These are phyloP conservation scores for Drosophila cracens DNA, from an alignment of 2,888 invertebrate genomes.

Conservation along the genomic window DNA sequence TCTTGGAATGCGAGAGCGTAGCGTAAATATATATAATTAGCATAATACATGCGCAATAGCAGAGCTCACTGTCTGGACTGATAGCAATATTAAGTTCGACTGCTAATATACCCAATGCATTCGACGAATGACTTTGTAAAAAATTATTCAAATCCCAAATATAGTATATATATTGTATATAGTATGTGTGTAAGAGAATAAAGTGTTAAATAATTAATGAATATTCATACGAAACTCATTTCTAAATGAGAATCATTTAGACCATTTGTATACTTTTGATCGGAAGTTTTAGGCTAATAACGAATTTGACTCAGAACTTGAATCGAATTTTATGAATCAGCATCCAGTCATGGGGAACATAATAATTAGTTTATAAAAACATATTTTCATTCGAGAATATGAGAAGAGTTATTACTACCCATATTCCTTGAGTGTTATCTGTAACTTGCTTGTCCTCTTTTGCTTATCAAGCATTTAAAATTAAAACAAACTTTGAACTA, in stretches of 20 bases:
- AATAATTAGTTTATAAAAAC: not conserved
- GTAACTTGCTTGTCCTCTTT: not conserved
- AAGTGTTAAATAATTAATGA: not conserved
- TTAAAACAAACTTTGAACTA: slow-evolving; percentile 2
- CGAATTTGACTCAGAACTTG: not conserved
- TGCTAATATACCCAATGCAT: slow-evolving; percentile 1
- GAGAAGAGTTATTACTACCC: not conserved
- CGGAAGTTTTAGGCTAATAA: not conserved
- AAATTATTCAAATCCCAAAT: not conserved
- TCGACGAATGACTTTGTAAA: not conserved
- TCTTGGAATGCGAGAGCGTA: slow-evolving; percentile 25
- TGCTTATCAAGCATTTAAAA: slow-evolving; percentile 29
- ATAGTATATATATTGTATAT: not conserved
- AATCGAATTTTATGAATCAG: slow-evolving; percentile 1
- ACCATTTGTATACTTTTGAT: not conserved
- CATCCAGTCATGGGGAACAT: slow-evolving; percentile 2
- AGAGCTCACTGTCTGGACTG: not conserved
- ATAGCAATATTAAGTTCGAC: not conserved
- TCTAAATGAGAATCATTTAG: not conserved
- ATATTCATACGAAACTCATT: not conserved
- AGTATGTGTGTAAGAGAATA: not conserved
- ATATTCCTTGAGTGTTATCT: not conserved
- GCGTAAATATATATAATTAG: slow-evolving; percentile 32
- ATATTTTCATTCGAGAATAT: not conserved
- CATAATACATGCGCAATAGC: slow-evolving; percentile 31